Percentiles rank a stretch among this genome's conserved stretches.
Conservation (phyloP, 2,797 vertebrate genomes). For the Naso thynnoides region DNA sequence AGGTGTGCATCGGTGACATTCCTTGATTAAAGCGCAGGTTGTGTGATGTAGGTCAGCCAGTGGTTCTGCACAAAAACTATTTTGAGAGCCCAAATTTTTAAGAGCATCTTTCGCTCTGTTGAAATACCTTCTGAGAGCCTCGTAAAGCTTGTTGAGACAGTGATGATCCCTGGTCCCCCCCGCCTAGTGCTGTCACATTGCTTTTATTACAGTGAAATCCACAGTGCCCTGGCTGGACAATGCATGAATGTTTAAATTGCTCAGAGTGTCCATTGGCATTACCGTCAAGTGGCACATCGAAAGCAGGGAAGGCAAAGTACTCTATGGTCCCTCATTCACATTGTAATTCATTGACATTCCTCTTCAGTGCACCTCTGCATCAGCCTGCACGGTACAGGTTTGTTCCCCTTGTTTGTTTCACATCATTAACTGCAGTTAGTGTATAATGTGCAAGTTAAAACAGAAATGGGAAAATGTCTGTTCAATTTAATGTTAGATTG, state of each 20-base stretch:
- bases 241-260: constrained; percentile 92
- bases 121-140: constrained; percentile 54
- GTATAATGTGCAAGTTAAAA: constrained; percentile 56
- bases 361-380: constrained; percentile 71
- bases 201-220: constrained; percentile 86
- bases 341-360: constrained; percentile 79
- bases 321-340: constrained; percentile 73
- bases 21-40: constrained; percentile 54
- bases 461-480: constrained; percentile 33
- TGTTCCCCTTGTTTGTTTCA: constrained; percentile 56
- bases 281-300: constrained; percentile 86
- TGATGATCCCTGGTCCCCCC: constrained; percentile 75
- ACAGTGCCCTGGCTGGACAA: constrained; percentile 86
- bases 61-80: constrained; percentile 9
- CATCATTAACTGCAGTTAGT: constrained; percentile 50
- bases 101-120: constrained; percentile 20
- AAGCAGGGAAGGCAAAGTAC: constrained; percentile 73
- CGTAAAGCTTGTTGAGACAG: constrained; percentile 72
- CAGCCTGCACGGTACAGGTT: constrained; percentile 61
- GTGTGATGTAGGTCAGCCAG: neutral
- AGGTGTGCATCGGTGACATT: constrained; percentile 46
- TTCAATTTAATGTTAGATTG: constrained; percentile 24
- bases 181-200: constrained; percentile 88
- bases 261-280: constrained; percentile 88
- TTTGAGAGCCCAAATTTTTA: constrained; percentile 14